Conservation (phyloP, 2,113 vertebrate species). For the Litocranius walleri region DNA sequence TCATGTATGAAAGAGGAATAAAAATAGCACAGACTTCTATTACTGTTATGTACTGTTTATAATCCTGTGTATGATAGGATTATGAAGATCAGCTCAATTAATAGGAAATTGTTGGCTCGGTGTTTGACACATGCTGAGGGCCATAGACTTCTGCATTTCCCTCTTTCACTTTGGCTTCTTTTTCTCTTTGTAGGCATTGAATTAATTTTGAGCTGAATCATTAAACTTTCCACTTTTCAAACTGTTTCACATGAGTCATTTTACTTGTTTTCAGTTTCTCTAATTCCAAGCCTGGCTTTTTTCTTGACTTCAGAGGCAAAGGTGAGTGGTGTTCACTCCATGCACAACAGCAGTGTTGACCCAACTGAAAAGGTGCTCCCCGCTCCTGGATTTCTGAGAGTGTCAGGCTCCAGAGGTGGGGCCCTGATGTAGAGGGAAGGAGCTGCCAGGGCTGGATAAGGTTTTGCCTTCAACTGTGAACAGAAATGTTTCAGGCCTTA, state of each 20-base stretch:
- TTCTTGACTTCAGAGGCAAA: not conserved
- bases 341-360: not conserved
- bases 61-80: not conserved
- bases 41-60: not conserved
- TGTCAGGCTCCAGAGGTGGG: not conserved
- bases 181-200: not conserved
- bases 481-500: not conserved
- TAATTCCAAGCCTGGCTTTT: not conserved
- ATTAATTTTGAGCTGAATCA: not conserved
- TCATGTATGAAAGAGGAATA: not conserved
- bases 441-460: not conserved
- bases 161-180: not conserved
- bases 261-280: not conserved
- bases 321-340: not conserved
- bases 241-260: not conserved
- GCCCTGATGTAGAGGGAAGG: not conserved
- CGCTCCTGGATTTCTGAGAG: not conserved
- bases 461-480: not conserved
- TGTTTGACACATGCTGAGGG: not conserved
- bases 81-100: not conserved
- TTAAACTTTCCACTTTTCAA: not conserved
- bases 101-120: not conserved
- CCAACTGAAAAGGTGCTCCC: not conserved
- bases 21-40: not conserved
- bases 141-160: not conserved